These are phyloP conservation scores for Serranus cabrilla DNA, from an alignment of 2,797 vertebrate species.

Conservation along the genomic window DNA sequence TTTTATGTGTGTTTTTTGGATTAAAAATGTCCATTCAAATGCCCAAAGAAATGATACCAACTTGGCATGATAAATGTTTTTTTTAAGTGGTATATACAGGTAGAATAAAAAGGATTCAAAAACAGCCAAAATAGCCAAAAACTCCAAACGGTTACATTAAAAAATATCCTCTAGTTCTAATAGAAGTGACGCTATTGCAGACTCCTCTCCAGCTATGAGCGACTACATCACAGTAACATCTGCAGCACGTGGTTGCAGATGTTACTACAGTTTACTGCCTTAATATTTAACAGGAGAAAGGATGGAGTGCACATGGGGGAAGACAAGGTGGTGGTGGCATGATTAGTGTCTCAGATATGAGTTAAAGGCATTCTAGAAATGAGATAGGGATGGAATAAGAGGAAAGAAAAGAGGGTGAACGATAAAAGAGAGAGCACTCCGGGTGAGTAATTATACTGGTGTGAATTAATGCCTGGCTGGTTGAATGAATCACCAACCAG, in stretches of 20 bases:
- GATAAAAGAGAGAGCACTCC: slow-evolving; percentile 6
- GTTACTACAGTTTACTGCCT: neutral
- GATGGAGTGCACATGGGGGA: neutral
- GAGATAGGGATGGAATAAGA: neutral
- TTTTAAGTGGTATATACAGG: too few species aligned
- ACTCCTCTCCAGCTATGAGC: too few species aligned
- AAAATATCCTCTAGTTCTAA: too few species aligned
- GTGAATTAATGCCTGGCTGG: slow-evolving; percentile 39
- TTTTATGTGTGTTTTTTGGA: too few species aligned
- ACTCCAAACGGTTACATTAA: too few species aligned
- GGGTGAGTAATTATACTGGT: slow-evolving; percentile 40
- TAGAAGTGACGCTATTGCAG: too few species aligned
- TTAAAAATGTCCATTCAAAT: too few species aligned
- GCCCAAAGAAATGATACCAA: too few species aligned
- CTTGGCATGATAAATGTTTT: too few species aligned
- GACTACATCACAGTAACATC: neutral
- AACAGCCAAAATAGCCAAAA: too few species aligned
- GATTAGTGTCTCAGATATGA: slow-evolving; percentile 8
- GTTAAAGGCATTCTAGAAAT: slow-evolving; percentile 15
- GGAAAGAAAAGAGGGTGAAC: neutral
- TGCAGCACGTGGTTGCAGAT: neutral
- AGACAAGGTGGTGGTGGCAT: neutral
- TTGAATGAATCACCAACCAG: slow-evolving; percentile 39
- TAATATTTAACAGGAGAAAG: neutral
- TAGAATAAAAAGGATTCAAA: too few species aligned